Percentiles rank a stretch among this genome's conserved stretches.
Evolutionary conservation across 2,113 vertebrate genomes (phyloP).

Genomic region (Stegastes partitus): DNA sequence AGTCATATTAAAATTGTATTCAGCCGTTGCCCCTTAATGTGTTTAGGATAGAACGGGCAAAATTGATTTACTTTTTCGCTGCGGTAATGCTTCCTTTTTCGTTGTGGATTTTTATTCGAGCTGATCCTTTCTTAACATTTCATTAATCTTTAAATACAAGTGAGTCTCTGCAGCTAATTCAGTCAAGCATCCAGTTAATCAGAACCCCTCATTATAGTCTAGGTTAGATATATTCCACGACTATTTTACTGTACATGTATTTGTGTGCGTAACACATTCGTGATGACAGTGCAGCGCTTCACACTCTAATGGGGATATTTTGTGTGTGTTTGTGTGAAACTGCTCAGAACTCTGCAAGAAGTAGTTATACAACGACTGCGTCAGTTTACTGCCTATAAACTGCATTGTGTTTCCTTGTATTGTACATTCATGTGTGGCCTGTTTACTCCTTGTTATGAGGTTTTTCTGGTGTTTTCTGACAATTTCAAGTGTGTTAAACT

Average conservation of each 20-base stretch:
- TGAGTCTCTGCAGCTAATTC: not conserved
- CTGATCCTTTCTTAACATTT: not conserved
- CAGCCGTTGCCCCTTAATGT: not conserved
- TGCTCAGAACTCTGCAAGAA: not conserved
- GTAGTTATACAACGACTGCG: not conserved
- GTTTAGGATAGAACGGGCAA: not conserved
- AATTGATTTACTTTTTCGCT: not conserved
- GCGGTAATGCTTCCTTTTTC: not conserved
- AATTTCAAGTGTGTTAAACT: not conserved
- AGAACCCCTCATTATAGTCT: not conserved
- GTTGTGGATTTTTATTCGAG: not conserved
- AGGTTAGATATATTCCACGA: not conserved
- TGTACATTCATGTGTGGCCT: too few species aligned
- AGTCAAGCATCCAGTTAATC: not conserved
- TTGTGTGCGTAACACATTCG: not conserved
- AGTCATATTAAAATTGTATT: conserved; percentile 1
- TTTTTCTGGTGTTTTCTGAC: too few species aligned
- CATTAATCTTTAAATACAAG: conserved; percentile 30
- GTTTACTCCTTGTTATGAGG: too few species aligned
- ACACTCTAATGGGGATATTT: not conserved
- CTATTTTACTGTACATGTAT: not conserved
- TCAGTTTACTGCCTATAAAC: not conserved
- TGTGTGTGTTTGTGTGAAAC: not conserved
- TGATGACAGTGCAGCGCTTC: not conserved
- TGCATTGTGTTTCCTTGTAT: not conserved